Base-by-base conservation (phyloP, 2,888 invertebrate genomes). In the Lochmaea crataegi region DNA sequence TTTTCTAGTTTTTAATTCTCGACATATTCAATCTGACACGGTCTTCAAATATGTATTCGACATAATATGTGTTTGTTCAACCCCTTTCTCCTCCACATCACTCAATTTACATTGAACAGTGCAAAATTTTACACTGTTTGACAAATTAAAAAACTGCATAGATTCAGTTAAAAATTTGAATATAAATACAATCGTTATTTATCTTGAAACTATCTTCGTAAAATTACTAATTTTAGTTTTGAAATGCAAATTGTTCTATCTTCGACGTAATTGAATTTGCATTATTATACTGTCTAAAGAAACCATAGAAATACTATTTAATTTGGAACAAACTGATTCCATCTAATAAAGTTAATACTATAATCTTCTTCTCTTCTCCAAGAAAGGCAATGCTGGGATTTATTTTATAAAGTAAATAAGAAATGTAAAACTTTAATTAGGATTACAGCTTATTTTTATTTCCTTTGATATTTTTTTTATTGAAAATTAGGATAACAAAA, bases 291-390 rank as follows among this genome's bases (percentile, higher is more conserved):
- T 14, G 51, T 51, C 51, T 51, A 16, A n/a, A n/a, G 7, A 51
- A 51, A 51, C 51, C 12, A 51, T n/a, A 51, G 51, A 51, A 16
- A 51, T 16, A n/a, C n/a, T 51, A 51, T 51, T n/a, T 51, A 51
- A 51, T 51, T 51, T 51, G 51, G n/a, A 14, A 51, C 12, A 51
- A 51, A 51, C 51, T 51, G 51, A 51, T 51, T 51, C n/a, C 5
- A n/a, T 58, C 41, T 57, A 38, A 68, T 65, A 32, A 65, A 65
- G 51, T 51, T 53, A 51, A 53, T 64, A 32, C 53, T 22, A 32
- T 56, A 65, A 65, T 65, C 65, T 53, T 6, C 53, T 65, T 65
- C 18, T 56, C 53, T 53, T 32, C 16, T 18, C 18, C 38, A 32
- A 38, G n/a, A 53, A 18, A 53, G 53, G 10, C 18, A 53, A 18